Evolutionary conservation across 2,888 invertebrate genomes (phyloP), one percentile per base, ranked within the genome.

Genomic region (Macropis europaea): DNA sequence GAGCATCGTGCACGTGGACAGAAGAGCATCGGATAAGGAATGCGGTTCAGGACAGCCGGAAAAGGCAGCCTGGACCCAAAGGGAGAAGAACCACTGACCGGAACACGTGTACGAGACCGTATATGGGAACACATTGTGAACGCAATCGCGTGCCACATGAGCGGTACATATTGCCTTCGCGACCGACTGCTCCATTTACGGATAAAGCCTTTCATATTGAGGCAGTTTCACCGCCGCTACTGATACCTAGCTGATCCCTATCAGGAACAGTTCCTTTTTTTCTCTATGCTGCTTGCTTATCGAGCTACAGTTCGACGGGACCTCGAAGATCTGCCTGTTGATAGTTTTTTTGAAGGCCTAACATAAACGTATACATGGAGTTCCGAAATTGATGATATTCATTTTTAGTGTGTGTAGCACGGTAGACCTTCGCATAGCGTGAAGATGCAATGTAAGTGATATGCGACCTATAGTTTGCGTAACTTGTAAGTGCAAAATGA

Each of bases 121-220:
- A 85, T 86, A 84, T 82, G 86, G 86, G 70, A 79, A 81, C 81
- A 79, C 79, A 85, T 84, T 85, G 85, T 82, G 82, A 83, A 63
- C 78, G 76, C 73, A 76, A 81, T 77, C 81, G 78, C 81, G 75
- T 73, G 80, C 80, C 78, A 77, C 77, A 77, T 77, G 75, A 81
- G 45, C 81, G 52, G 50, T 81, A 80, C 81, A 81, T 80, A 81
- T 81, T 80, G 76, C 82, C 78, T 79, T 79, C 76, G 68, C 78
- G 70, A 80, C 80, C 69, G 57, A 61, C 59, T 79, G 77, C 68
- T 73, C 78, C 78, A 79, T 79, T 80, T 79, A 79, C 80, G 78
- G 78, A 79, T 66, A 57, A 70, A 67, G 76, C 73, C 80, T 79
- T 77, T 79, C 80, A 79, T 79, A 79, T 79, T 60, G 72, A 66